Conservation (phyloP, 2,797 vertebrate genomes). For the Perodicticus potto region DNA sequence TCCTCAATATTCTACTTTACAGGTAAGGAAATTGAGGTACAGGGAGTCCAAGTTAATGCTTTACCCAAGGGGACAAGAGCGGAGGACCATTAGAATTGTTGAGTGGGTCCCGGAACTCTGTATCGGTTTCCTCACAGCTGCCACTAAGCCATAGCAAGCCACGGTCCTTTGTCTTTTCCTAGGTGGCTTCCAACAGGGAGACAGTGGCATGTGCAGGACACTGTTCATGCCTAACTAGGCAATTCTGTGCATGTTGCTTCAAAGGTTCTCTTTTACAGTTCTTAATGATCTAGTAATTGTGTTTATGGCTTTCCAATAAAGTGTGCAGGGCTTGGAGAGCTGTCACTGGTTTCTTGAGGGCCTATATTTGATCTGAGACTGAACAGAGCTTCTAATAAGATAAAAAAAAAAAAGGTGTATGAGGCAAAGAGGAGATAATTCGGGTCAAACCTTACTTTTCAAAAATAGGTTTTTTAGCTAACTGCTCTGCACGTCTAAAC, state of each 20-base stretch:
- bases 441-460: neutral
- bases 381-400: neutral
- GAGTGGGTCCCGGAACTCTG: neutral
- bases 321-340: constrained; percentile 50
- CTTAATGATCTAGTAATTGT: constrained; percentile 71
- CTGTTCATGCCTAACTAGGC: constrained; percentile 43
- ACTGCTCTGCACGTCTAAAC: neutral
- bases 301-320: constrained; percentile 74
- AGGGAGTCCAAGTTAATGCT: neutral
- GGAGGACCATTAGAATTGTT: neutral
- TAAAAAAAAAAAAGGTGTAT: neutral
- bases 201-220: neutral
- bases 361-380: constrained; percentile 63
- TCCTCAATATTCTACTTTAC: neutral
- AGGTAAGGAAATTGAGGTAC: neutral
- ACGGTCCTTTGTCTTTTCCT: neutral
- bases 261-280: constrained; percentile 63
- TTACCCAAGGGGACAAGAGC: neutral
- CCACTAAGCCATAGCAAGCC: neutral
- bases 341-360: constrained; percentile 27
- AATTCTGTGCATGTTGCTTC: neutral
- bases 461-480: constrained; percentile 41
- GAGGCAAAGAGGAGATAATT: constrained; percentile 22
- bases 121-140: neutral
- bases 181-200: constrained; percentile 32